Evolutionary conservation across 1,140 invertebrate genomes (phyloP).

Genomic region (Micrasema minimum): DNA sequence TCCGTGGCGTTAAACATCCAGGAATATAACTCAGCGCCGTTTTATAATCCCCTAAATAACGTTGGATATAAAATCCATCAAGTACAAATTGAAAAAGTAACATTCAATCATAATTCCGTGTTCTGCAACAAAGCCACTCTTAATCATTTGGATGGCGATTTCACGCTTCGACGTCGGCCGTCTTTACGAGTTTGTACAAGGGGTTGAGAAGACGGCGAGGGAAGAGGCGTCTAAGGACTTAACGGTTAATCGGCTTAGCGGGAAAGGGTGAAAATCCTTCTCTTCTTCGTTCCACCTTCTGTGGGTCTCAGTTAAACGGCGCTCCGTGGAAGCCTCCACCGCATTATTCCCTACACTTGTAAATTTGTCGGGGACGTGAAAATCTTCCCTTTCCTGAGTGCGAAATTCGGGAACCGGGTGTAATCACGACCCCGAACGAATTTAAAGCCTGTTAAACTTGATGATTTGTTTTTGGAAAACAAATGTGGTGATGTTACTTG

Average conservation of each 20-base stretch:
- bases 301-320: constrained; percentile 51
- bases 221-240: constrained; percentile 46
- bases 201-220: constrained; percentile 7
- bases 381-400: constrained; percentile 34
- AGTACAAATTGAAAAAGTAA: constrained; percentile 45
- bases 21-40: no score
- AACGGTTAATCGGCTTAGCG: constrained; percentile 54
- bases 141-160: constrained; percentile 53
- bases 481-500: constrained; percentile 29
- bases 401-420: constrained; percentile 37
- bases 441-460: constrained; percentile 34
- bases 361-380: constrained; percentile 44
- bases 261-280: constrained; percentile 52
- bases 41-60: no score
- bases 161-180: constrained; percentile 50
- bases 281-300: constrained; percentile 28
- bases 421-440: constrained; percentile 32
- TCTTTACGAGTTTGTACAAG: constrained; percentile 45
- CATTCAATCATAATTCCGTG: constrained; percentile 43
- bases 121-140: constrained; percentile 43
- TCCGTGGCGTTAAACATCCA: no score
- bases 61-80: no score
- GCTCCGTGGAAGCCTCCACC: constrained; percentile 24
- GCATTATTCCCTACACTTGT: constrained; percentile 41
- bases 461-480: constrained; percentile 35